Percentiles rank a stretch among this genome's conserved stretches.
These are phyloP conservation scores for Jordanella pulchra DNA, from an alignment of 2,797 vertebrate genomes.

Conservation along the genomic window DNA sequence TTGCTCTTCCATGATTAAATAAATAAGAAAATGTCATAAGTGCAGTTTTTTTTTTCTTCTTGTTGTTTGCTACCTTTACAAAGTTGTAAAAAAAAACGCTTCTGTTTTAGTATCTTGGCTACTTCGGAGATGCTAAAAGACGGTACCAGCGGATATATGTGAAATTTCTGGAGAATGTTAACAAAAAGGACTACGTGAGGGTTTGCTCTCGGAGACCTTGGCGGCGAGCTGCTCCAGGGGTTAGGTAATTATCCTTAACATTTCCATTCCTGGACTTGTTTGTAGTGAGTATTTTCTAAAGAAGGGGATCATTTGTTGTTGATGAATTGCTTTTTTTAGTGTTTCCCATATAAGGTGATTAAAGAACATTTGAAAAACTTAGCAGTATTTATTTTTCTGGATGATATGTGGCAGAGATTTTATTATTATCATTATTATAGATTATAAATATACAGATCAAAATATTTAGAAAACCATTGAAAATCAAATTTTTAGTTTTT, in stretches of 20 bases:
- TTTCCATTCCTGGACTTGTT: not conserved
- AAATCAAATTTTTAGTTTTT: no score
- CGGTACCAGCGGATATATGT: conserved; percentile 93
- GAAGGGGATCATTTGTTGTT: not conserved
- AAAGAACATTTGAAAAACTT: no score
- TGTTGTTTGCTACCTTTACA: not conserved
- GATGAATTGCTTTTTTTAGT: not conserved
- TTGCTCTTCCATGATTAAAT: not conserved
- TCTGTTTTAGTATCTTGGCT: conserved; percentile 86
- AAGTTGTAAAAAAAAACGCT: conserved; percentile 7
- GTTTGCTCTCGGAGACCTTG: conserved; percentile 91
- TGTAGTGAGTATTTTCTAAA: not conserved
- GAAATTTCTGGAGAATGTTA: conserved; percentile 93
- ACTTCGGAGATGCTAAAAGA: conserved; percentile 92
- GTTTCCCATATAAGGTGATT: not conserved
- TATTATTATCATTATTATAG: no score
- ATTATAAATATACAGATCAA: no score
- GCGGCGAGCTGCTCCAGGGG: conserved; percentile 85
- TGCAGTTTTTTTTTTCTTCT: not conserved
- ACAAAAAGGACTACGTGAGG: conserved; percentile 93
- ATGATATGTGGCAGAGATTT: no score
- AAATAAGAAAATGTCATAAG: not conserved
- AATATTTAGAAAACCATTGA: no score
- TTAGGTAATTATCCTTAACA: conserved; percentile 76
- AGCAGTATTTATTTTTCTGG: no score